Base-by-base conservation (phyloP, 2,888 invertebrate genomes). In the Eumerus sabulonum region DNA sequence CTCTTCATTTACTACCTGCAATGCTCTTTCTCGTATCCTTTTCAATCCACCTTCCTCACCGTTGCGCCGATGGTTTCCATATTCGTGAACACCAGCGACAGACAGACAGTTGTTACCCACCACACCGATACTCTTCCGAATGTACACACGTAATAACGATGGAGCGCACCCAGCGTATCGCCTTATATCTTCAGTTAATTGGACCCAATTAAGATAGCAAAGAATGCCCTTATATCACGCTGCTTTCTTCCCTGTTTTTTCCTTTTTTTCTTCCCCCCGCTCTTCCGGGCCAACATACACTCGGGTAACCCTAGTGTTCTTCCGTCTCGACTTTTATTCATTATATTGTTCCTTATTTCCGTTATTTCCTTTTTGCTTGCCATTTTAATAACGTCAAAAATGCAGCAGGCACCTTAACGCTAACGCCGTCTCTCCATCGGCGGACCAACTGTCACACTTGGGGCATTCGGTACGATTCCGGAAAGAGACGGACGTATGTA, bases 131-230 rank as follows among this genome's bases (percentile, higher is more conserved):
- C n/a, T n/a, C 27, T 27, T 5, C 50, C n/a, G 11, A 35, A 57
- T 42, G 12, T 27, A 44, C 42, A 35, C 3, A 59, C 13, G 44
- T 38, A 45, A 62, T 60, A 48, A 71, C 70, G 40, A 72, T 60
- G 62, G 57, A 76, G 77, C 38, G 67, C 72, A 68, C 64, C 68
- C 54, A 63, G 74, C 68, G 68, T 79, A 79, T 74, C 79, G 79
- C 74, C 66, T 79, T 82, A 82, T 82, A 79, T 82, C 82, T 79
- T 82, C 73, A 74, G 77, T 83, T 83, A 83, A 83, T 83, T 83
- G 82, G 82, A 81, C 82, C 82, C 82, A 83, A 83, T 83, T 83
- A 83, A 83, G 82, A 81, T 77, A 79, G 82, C 82, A 82, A 82
- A 79, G 79, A 82, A 82, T 82, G 74, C 76, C 64, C 74, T 82